Percentiles rank a stretch among this genome's conserved stretches.
These are phyloP conservation scores for Plestiodon gilberti DNA, from an alignment of 2,113 vertebrate species.

Conservation along the genomic window DNA sequence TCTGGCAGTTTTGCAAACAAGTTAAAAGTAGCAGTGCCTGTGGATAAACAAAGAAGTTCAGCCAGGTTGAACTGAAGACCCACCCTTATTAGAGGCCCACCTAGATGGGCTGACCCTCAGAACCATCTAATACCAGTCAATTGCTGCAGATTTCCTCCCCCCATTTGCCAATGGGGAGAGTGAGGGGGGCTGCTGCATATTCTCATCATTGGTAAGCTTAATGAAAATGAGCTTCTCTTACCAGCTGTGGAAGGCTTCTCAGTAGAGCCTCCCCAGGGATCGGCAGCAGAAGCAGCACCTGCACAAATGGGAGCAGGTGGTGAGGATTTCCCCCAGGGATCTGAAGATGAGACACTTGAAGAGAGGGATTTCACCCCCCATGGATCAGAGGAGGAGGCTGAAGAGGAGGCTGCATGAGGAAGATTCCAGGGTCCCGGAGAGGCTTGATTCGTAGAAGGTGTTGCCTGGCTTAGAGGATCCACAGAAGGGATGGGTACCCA, in stretches of 20 bases:
- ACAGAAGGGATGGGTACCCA: conserved; percentile 74
- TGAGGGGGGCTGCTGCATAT: background rate
- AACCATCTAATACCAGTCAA: too few species aligned
- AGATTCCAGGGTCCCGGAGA: conserved; percentile 70
- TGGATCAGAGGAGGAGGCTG: conserved; percentile 75
- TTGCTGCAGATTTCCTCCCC: too few species aligned
- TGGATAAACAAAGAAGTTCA: conserved; percentile 50
- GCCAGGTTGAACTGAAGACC: too few species aligned
- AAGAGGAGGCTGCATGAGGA: conserved; percentile 61
- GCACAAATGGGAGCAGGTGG: conserved; percentile 52
- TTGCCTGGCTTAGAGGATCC: conserved; percentile 54
- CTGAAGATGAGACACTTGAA: conserved; percentile 58
- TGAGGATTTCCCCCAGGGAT: conserved; percentile 72
- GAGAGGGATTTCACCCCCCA: conserved; percentile 73
- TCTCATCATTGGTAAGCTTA: background rate
- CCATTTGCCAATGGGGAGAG: background rate
- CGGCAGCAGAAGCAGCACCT: conserved; percentile 40
- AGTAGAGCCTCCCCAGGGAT: conserved; percentile 71
- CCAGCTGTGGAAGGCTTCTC: conserved; percentile 66
- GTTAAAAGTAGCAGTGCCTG: conserved; percentile 76
- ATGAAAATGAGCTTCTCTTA: conserved; percentile 54
- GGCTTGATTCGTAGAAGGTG: conserved; percentile 64
- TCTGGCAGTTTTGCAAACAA: conserved; percentile 78
- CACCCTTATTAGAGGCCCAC: too few species aligned
- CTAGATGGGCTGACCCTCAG: too few species aligned